Base-by-base conservation (phyloP, 2,797 vertebrate genomes). In the Xyrichtys novacula region DNA sequence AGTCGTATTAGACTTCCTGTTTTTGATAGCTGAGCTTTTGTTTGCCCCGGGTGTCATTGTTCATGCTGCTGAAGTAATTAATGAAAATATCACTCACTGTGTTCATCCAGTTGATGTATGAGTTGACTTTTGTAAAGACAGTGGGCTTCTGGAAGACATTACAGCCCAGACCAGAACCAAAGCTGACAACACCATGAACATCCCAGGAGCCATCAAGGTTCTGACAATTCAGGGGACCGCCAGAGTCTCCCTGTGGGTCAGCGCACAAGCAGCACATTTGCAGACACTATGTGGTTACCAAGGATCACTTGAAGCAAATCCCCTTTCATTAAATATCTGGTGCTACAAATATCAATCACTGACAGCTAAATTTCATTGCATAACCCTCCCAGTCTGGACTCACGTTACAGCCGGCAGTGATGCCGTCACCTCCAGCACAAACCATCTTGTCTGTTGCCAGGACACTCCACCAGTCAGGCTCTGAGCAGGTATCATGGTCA, bases 111-210 rank as follows among this genome's bases (percentile, higher is more conserved):
- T 54, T 14, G n/a, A 79, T 87, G 88, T 92, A 95, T 71, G 91
- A 89, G 22, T 92, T 95, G 70, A 95, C 94, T 0, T 90, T 88
- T 8, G 95, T 95, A 80, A 95, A 96, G 78, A 96, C 93, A 0
- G 93, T 91, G 0, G 96, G 95, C 78, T 95, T 96, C 85, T 94
- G 93, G 16, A 0, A 1, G 1, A 85, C 80, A 40, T 96, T 96
- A 87, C 95, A 96, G 71, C 91, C 72, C 44, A 83, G 10, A 0
- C 88, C 69, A 0, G 95, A 95, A 17, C 95, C 94, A 0, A 96
- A 97, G 85, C 95, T 96, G 52, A 96, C 95, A 2, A 94, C 91
- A 2, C 95, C 95, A 0, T 91, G 89, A n/a, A 95, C 89, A 3
- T 89, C 82, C 94, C 95, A 95, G 25, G 66, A 65, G 0, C 91